Evolutionary conservation across 2,888 invertebrate species (phyloP), one percentile per base, ranked within the genome.

Genomic region (Aethes cnicana): DNA sequence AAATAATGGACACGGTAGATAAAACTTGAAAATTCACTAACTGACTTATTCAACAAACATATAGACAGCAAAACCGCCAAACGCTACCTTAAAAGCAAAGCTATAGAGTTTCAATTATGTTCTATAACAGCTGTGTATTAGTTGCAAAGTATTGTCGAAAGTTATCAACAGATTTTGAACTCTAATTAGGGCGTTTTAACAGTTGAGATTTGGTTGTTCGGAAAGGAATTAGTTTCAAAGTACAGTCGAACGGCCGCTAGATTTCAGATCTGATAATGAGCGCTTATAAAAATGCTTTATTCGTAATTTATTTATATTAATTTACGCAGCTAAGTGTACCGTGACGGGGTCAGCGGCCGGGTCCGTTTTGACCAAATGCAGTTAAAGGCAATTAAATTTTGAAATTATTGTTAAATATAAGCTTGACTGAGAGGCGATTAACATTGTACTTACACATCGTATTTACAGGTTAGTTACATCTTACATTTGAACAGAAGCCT

Each of bases 251-350:
- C 41, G 9, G 17, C 32, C 26, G 37, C 47, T 36, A 53, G 53
- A 47, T 47, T 47, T 47, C 21, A 28, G 30, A 41, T 41, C 33
- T 42, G 47, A 53, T 53, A 53, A 53, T 53, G 53, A 53, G 53
- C 37, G 35, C 35, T 53, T 39, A 53, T 53, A 53, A 53, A 53
- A 53, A 53, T 52, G 52, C 52, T 46, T 52, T 44, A 52, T 52
- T 52, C 52, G 44, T 52, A 52, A 52, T 52, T 52, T 52, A 52
- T 52, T 52, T 46, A 46, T 52, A 52, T 52, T 52, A 52, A 52
- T 52, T 52, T 46, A 52, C 52, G 32, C 28, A 14, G 52, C 20
- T 52, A 46, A 46, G 52, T 52, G 52, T 52, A 52, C 44, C 52
- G 44, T 52, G 52, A 46, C 52, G 44, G 39, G 52, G 37, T 52